A percentile compares a stretch with the other conserved stretches of the same genome.
phyloP scores from a whole-genome alignment of 2,888 invertebrate genomes.

The Drosophila vallismaia region DNA sequence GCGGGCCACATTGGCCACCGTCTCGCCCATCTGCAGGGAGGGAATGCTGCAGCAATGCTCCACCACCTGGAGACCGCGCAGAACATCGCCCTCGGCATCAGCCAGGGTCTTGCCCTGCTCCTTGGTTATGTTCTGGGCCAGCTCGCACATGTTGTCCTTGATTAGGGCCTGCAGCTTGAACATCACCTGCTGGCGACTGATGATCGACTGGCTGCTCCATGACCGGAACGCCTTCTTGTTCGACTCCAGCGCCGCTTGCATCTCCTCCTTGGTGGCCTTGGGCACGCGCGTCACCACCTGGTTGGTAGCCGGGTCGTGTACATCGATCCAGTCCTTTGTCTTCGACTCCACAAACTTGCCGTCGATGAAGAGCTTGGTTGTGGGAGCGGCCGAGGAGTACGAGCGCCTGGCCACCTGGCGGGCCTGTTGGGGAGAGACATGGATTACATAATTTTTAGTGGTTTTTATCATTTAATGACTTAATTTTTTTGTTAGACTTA shows the following conservation, averaged over 20 bases:
- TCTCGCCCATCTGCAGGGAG: slow-evolving; percentile 95
- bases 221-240: slow-evolving; percentile 91
- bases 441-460: background rate
- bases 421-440: slow-evolving; percentile 53
- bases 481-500: background rate
- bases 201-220: slow-evolving; percentile 96
- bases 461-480: background rate
- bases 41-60: slow-evolving; percentile 98
- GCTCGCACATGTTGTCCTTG: slow-evolving; percentile 93
- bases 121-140: slow-evolving; percentile 95
- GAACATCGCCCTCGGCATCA: slow-evolving; percentile 99
- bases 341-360: slow-evolving; percentile 97
- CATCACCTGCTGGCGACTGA: slow-evolving; percentile 97
- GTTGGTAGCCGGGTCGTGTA: slow-evolving; percentile 97
- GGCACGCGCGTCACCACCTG: slow-evolving; percentile 93
- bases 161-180: slow-evolving; percentile 94
- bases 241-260: slow-evolving; percentile 94
- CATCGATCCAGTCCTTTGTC: slow-evolving; percentile 96
- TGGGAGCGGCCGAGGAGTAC: slow-evolving; percentile 87
- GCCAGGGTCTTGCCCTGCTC: slow-evolving; percentile 99
- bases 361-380: slow-evolving; percentile 97
- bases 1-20: slow-evolving; percentile 90
- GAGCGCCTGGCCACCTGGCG: slow-evolving; percentile 80
- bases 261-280: slow-evolving; percentile 93
- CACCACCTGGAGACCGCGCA: slow-evolving; percentile 98